Percentiles rank a stretch among this genome's conserved stretches.
These are phyloP conservation scores for Drosophila borealis DNA, from an alignment of 2,888 invertebrate species.

Conservation along the genomic window DNA sequence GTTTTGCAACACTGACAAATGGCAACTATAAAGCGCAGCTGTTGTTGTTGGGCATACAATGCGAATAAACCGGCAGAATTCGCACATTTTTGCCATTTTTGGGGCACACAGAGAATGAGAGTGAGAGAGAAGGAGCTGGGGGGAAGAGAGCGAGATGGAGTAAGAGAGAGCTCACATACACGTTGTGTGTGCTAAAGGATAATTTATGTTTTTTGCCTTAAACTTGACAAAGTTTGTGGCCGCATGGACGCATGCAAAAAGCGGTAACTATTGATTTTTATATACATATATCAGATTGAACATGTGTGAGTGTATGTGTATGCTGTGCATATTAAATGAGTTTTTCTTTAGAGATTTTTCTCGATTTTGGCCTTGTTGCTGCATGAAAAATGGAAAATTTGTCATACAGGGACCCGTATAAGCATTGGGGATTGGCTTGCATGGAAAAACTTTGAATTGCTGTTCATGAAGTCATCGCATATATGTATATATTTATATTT, in stretches of 20 bases:
- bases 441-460: constrained; percentile 11
- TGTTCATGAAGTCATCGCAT: constrained; percentile 23
- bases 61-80: constrained; percentile 13
- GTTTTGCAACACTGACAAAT: constrained; percentile 27
- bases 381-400: constrained; percentile 6
- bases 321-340: constrained; percentile 48
- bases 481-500: constrained; percentile 1
- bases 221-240: constrained; percentile 65
- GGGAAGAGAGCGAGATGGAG: not conserved
- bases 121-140: not conserved
- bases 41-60: constrained; percentile 7
- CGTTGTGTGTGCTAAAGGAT: constrained; percentile 50
- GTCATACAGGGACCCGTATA: not conserved
- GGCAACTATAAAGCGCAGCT: constrained; percentile 30
- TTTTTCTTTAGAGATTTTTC: constrained; percentile 38
- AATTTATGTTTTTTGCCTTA: constrained; percentile 62
- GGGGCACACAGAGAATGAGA: not conserved
- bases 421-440: not conserved
- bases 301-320: constrained; percentile 10
- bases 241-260: constrained; percentile 36
- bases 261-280: constrained; percentile 50
- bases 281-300: not conserved
- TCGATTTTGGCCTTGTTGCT: constrained; percentile 13
- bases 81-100: constrained; percentile 8
- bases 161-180: not conserved